phyloP scores from a whole-genome alignment of 2,888 invertebrate genomes.

The Ophion ventricosus region DNA sequence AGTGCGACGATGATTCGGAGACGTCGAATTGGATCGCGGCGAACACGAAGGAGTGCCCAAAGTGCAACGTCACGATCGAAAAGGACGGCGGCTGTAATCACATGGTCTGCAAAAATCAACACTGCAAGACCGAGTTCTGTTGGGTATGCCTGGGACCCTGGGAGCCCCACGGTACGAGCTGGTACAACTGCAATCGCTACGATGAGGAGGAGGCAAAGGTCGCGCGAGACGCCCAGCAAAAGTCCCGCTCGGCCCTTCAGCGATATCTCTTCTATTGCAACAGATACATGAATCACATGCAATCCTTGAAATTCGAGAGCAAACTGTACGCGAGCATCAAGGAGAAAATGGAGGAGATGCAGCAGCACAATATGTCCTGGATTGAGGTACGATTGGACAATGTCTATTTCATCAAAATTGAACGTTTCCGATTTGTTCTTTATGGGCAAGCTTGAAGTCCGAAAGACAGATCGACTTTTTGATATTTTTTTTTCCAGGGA shows the following conservation, averaged over 20 bases:
- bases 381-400: conserved; percentile 89
- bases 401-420: background rate
- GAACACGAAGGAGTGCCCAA: conserved; percentile 99
- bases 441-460: background rate
- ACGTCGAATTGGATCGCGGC: conserved; percentile 99
- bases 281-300: conserved; percentile 99
- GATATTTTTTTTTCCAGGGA: too few species aligned
- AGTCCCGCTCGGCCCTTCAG: conserved; percentile 96
- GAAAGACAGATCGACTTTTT: too few species aligned
- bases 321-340: conserved; percentile 98
- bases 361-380: conserved; percentile 99
- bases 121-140: conserved; percentile 99
- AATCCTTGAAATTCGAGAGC: conserved; percentile 98
- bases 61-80: conserved; percentile 98
- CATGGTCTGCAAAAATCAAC: conserved; percentile 99
- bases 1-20: conserved; percentile 99
- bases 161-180: conserved; percentile 99
- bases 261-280: conserved; percentile 99
- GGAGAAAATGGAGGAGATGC: conserved; percentile 99
- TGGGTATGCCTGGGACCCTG: conserved; percentile 99
- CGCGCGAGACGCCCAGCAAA: conserved; percentile 97
- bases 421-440: background rate
- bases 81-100: conserved; percentile 99
- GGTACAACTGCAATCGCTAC: conserved; percentile 99
- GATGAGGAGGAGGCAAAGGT: conserved; percentile 98